Evolutionary conservation across 2,113 vertebrate species (phyloP).

Genomic region (Chloebia gouldiae): DNA sequence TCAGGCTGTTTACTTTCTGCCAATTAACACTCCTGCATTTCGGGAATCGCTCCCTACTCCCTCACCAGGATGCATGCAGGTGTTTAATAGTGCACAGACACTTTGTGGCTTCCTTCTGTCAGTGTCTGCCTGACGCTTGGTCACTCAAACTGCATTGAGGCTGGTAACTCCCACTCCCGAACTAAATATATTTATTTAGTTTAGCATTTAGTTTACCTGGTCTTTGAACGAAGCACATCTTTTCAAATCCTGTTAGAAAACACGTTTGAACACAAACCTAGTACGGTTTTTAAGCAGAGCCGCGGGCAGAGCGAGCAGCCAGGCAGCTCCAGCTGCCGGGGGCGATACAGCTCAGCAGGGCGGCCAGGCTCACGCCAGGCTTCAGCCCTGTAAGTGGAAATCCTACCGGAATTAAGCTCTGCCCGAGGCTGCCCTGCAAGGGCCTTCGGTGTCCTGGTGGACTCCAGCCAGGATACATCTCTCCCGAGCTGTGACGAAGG

Average conservation of each 20-base stretch:
- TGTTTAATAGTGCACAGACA: accelerated
- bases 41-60: background rate
- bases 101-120: background rate
- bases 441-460: accelerated
- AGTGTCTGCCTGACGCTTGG: background rate
- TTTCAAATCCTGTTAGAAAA: background rate
- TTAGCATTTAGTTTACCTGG: background rate
- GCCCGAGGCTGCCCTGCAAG: background rate
- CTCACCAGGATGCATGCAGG: background rate
- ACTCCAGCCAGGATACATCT: background rate
- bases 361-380: background rate
- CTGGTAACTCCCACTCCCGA: background rate
- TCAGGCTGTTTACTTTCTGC: background rate
- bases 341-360: background rate
- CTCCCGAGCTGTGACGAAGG: background rate
- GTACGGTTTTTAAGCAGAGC: background rate
- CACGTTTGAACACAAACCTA: background rate
- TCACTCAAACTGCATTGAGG: background rate
- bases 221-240: background rate
- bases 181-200: background rate
- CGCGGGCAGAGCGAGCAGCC: background rate
- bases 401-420: background rate
- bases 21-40: background rate
- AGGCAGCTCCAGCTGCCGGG: background rate
- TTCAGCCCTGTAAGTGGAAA: background rate